Conservation (phyloP, 2,888 invertebrate genomes). For the Seira sanloemensis region DNA sequence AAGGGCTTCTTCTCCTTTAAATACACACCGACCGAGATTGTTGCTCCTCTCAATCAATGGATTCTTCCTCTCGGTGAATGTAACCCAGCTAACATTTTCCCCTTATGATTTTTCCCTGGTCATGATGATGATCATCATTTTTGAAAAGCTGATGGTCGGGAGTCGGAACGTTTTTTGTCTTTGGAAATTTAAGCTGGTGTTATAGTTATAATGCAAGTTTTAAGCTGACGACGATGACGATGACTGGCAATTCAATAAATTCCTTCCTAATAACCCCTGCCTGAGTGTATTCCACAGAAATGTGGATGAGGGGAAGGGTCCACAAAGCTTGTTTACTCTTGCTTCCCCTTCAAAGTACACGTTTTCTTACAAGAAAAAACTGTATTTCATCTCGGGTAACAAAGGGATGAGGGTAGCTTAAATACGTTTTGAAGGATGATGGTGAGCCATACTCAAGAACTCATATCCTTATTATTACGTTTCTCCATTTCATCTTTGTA, state of each 20-base stretch:
- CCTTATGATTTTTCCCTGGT: neutral
- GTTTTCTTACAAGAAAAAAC: no score
- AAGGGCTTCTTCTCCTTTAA: neutral
- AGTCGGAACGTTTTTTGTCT: neutral
- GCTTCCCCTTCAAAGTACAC: neutral
- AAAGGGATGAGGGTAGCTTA: conserved; percentile 7
- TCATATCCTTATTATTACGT: conserved; percentile 1
- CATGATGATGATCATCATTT: neutral
- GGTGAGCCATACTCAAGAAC: neutral
- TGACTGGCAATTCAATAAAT: conserved; percentile 59
- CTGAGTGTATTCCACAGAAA: conserved; percentile 24
- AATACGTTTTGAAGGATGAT: conserved; percentile 28
- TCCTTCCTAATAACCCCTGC: conserved; percentile 54
- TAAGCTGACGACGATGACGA: conserved; percentile 30
- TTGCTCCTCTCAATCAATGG: neutral
- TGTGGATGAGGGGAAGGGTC: neutral
- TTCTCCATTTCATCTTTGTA: neutral
- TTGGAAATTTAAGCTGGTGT: neutral
- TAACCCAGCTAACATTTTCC: no score
- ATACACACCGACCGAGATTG: neutral
- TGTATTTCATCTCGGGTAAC: neutral
- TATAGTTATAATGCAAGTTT: neutral
- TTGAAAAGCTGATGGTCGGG: neutral
- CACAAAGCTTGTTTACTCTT: neutral
- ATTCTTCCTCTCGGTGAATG: neutral